Percentiles rank a stretch among this genome's conserved stretches.
Evolutionary conservation across 2,113 vertebrate species (phyloP).

Genomic region (Kryptolebias marmoratus): DNA sequence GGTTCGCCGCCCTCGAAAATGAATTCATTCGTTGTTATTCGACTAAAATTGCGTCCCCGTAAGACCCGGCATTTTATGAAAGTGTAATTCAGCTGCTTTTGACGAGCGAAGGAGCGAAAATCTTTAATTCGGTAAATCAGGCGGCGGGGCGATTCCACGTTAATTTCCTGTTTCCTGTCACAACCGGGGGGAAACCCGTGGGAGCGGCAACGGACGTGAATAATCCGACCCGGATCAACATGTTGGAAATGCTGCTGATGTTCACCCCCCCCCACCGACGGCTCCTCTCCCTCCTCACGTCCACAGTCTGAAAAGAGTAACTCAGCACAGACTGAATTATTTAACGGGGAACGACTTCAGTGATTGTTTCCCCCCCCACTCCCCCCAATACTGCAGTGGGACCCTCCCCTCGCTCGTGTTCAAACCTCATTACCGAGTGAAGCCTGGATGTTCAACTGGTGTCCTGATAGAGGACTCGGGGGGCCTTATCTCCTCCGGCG

Average conservation of each 20-base stretch:
- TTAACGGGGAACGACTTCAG: constrained; percentile 42
- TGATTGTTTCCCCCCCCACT: neutral
- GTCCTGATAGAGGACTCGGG: constrained; percentile 16
- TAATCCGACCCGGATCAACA: neutral
- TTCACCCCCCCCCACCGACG: neutral
- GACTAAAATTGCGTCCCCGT: neutral
- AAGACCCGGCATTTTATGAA: neutral
- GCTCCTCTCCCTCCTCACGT: neutral
- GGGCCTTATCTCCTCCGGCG: constrained; percentile 19
- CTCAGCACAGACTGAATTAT: constrained; percentile 58
- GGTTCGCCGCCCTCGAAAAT: neutral
- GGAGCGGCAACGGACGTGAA: constrained; percentile 7
- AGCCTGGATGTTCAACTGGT: constrained; percentile 16
- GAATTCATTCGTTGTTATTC: neutral
- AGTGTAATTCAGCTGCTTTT: neutral
- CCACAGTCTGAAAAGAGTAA: constrained; percentile 47
- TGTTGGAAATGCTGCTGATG: constrained; percentile 3
- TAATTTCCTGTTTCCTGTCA: constrained; percentile 44
- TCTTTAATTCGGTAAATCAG: constrained; percentile 1
- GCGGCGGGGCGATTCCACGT: neutral
- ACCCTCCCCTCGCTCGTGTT: constrained; percentile 4
- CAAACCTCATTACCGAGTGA: constrained; percentile 39
- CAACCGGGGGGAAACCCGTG: constrained; percentile 1
- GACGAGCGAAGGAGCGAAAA: neutral
- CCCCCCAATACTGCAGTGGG: constrained; percentile 16